Percentiles rank a stretch among this genome's conserved stretches.
phyloP scores from a whole-genome alignment of 1,140 invertebrate species.

The Bradysia coprophila region DNA sequence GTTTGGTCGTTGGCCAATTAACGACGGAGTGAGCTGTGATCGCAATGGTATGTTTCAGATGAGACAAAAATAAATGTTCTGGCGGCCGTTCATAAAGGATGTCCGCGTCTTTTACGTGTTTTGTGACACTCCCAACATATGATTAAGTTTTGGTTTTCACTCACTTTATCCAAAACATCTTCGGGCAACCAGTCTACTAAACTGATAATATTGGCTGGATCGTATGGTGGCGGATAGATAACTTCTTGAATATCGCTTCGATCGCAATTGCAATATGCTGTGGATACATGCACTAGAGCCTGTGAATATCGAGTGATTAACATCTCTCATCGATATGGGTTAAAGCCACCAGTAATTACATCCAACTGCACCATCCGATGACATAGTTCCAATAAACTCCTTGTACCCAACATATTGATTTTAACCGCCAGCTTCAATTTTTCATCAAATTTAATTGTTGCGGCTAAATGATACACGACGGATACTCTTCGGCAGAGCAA shows the following conservation, averaged over 20 bases:
- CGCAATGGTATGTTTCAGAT: not conserved
- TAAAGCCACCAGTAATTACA: constrained; percentile 29
- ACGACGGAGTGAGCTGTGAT: constrained; percentile 34
- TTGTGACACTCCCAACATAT: not conserved
- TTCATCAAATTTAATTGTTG: no score
- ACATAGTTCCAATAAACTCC: constrained; percentile 64
- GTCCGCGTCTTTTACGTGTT: not conserved
- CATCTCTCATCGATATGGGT: not conserved
- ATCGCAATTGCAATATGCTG: constrained; percentile 81
- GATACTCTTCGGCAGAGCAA: constrained; percentile 51
- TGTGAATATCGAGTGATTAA: constrained; percentile 14
- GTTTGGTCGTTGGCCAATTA: constrained; percentile 67
- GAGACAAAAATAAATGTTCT: not conserved
- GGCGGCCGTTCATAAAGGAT: not conserved
- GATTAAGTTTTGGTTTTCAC: constrained; percentile 5
- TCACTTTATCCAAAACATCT: constrained; percentile 35
- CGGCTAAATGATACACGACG: constrained; percentile 94
- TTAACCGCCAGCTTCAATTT: constrained; percentile 78
- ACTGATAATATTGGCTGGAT: constrained; percentile 50
- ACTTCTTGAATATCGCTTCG: constrained; percentile 51
- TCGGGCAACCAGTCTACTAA: constrained; percentile 43
- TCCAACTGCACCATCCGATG: constrained; percentile 68
- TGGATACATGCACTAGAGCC: constrained; percentile 71
- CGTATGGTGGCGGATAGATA: constrained; percentile 49
- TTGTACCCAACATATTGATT: constrained; percentile 80